phyloP scores from a whole-genome alignment of 2,113 vertebrate genomes.

The Anas platyrhynchos region DNA sequence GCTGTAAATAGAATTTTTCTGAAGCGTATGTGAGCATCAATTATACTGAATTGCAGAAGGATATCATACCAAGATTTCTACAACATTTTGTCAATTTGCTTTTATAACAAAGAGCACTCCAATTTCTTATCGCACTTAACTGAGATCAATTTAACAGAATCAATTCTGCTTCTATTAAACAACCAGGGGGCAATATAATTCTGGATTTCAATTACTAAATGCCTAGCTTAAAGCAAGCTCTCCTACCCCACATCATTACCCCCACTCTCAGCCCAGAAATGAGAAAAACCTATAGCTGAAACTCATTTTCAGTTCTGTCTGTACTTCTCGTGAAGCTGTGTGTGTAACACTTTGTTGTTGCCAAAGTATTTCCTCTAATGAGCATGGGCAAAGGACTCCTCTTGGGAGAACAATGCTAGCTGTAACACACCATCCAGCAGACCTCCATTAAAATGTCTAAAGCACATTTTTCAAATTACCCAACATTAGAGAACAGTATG shows the following conservation, averaged over 20 bases:
- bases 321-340: not conserved
- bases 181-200: not conserved
- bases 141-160: constrained; percentile 42
- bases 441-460: not conserved
- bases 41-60: constrained; percentile 42
- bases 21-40: constrained; percentile 38
- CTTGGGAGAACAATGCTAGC: not conserved
- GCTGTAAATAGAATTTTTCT: constrained; percentile 55
- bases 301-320: not conserved
- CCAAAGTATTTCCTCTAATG: not conserved
- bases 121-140: constrained; percentile 31
- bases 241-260: not conserved
- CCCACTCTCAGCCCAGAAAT: not conserved
- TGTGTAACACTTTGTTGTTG: fast-evolving
- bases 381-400: not conserved
- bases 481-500: not conserved
- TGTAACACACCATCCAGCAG: not conserved
- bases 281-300: not conserved
- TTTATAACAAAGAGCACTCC: constrained; percentile 22
- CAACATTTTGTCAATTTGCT: constrained; percentile 34
- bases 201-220: constrained; percentile 51
- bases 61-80: constrained; percentile 31
- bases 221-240: not conserved
- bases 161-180: constrained; percentile 48
- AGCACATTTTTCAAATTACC: not conserved